Conservation (phyloP, 92 coral and sea anemone genomes). For the Desmophyllum pertusum region DNA sequence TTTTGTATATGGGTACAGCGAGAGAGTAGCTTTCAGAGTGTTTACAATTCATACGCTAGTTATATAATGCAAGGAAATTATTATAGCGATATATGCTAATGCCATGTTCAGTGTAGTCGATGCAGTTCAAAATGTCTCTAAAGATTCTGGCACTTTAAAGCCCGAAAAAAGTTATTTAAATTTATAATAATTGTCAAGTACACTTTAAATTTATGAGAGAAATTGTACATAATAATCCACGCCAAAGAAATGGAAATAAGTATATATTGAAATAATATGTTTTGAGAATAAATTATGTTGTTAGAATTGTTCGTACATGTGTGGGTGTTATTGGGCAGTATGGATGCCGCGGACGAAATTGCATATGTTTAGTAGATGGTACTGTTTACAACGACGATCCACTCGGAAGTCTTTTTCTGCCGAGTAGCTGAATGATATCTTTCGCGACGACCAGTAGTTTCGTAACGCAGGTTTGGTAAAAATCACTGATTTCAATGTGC, state of each 20-base stretch:
- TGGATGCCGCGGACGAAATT: not conserved
- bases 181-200: not conserved
- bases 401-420: too few relatives aligned
- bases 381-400: too few relatives aligned
- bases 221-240: constrained; percentile 5
- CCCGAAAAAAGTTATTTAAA: constrained; percentile 23
- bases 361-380: not conserved
- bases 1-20: not conserved
- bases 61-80: not conserved
- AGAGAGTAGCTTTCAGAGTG: too few relatives aligned
- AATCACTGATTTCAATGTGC: too few relatives aligned
- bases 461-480: too few relatives aligned
- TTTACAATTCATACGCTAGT: not conserved
- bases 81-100: not conserved
- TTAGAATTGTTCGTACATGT: not conserved
- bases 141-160: too few relatives aligned
- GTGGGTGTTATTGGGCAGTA: not conserved
- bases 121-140: not conserved
- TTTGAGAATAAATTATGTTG: not conserved
- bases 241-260: constrained; percentile 2
- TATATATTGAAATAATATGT: not conserved
- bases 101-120: not conserved
- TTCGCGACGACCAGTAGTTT: too few relatives aligned
- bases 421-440: too few relatives aligned
- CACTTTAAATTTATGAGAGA: not conserved